Base-by-base conservation (phyloP, 1,140 invertebrate genomes). In the Brachionus asplanchnoidis region DNA sequence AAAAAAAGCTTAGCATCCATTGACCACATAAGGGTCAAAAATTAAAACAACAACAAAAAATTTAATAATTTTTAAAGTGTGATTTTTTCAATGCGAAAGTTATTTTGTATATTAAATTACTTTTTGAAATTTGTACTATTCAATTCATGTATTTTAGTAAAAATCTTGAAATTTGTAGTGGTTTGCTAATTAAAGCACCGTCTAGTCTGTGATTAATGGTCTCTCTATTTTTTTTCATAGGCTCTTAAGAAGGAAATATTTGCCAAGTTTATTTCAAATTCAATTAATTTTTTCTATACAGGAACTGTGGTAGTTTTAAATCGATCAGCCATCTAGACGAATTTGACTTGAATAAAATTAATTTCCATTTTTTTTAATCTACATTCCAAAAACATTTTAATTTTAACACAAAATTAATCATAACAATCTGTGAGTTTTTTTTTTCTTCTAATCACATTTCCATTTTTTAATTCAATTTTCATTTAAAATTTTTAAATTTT, bases 21-120 rank as follows among this genome's bases (percentile, higher is more conserved):
- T 17, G 14, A n/a, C n/a, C 68, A 73, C 32, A 73, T 23, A 36
- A 36, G 68, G 68, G 36, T 20, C n/a, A 73, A 73, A 17, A 20
- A 60, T 73, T 73, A 42, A 42, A 26, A 28, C 14, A 26, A 26
- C 6, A 68, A 73, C 44, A 42, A 40, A 40, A 40, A 42, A 42
- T 73, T 32, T 32, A 40, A 20, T 17, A 40, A 40, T 40, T 68
- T n/a, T 68, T 32, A 44, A 73, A 42, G 68, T 77, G 73, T 77
- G 73, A 77, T 50, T 77, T 77, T 77, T 28, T 44, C 20, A 46
- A 77, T 50, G 73, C 23, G 73, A 77, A 77, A 77, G 73, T 53
- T 77, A 77, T 77, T 77, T 77, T 6, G 23, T 50, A 46, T 77
- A 77, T 77, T 50, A 46, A 77, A 77, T 77, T 77, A 77, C 73